Evolutionary conservation across 2,797 vertebrate genomes (phyloP), one percentile per base, ranked within the genome.

Genomic region (Lutjanus campechanus): DNA sequence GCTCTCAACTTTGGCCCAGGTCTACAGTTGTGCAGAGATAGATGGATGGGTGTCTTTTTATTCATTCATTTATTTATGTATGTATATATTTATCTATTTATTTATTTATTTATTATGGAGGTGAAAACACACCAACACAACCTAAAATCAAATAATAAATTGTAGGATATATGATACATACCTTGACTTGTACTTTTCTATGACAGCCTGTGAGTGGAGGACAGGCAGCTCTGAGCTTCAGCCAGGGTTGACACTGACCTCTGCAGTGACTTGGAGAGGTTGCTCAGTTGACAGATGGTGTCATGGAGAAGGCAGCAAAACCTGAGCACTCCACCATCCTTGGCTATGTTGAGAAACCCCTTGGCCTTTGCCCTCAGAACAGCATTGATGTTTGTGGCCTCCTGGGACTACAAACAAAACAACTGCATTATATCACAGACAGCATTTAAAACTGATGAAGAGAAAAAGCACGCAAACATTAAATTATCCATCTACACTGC

Each of bases 201-300:
- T 12, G n/a, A 22, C 53, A 54, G 53, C 53, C n/a, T n/a, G n/a
- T 54, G 53, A 54, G 53, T 54, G 53, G 53, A 54, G n/a, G 53
- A 54, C 19, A 54, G 51, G 51, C 51, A 54, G 8, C 51, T 54
- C 7, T 47, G 51, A 54, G 51, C 51, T 11, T 54, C 51, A 54
- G 51, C 20, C 53, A 54, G n/a, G n/a, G 53, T 54, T 54, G 11
- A 11, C 11, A 5, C 20, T 22, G 53, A 54, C 53, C 11, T 54
- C n/a, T 54, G 53, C 53, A 59, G 56, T 59, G 56, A 59, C 56
- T 59, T 36, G 29, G 56, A 59, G 8, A 59, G 56, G 56, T 59
- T 59, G 56, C 56, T 40, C 56, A 59, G 5, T 59, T 40, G 56
- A 59, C 9, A 56, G 15, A 59, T 36, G 7, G 7, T 10, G 25